Evolutionary conservation across 53 echinoderm and acorn worm genomes (phyloP).

Genomic region (Paracentrotus lividus): DNA sequence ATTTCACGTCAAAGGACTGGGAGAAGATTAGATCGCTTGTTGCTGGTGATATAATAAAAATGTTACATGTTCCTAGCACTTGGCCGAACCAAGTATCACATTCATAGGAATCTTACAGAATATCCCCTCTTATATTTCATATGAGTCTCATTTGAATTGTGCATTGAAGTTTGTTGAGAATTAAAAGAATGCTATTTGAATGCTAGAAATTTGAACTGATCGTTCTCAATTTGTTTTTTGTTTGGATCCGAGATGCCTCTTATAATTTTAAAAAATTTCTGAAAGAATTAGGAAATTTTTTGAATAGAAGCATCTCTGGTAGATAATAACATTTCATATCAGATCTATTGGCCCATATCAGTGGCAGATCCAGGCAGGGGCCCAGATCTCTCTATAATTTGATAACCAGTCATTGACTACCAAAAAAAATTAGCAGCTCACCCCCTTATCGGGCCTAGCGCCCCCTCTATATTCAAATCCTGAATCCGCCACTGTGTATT

Average conservation of each 20-base stretch:
- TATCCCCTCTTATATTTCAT: neutral
- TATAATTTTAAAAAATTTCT: no score
- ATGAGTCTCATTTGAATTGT: neutral
- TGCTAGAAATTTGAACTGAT: neutral
- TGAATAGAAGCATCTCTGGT: no score
- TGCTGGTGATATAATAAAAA: neutral
- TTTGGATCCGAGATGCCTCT: neutral
- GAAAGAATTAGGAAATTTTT: no score
- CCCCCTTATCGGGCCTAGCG: no score
- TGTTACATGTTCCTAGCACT: neutral
- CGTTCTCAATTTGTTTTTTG: neutral
- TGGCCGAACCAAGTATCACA: neutral
- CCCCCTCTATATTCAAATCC: no score
- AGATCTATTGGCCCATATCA: no score
- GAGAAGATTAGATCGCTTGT: neutral
- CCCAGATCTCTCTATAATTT: no score
- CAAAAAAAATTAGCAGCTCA: no score
- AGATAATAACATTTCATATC: no score
- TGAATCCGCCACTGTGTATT: no score
- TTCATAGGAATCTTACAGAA: neutral
- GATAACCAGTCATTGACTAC: no score
- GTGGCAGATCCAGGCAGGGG: no score
- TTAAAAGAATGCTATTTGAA: constrained; percentile 21
- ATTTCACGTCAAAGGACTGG: neutral
- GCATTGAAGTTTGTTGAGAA: constrained; percentile 16